A percentile compares a stretch with the other conserved stretches of the same genome.
These are phyloP conservation scores for Otus scops DNA, from an alignment of 2,797 vertebrate genomes.

Conservation along the genomic window DNA sequence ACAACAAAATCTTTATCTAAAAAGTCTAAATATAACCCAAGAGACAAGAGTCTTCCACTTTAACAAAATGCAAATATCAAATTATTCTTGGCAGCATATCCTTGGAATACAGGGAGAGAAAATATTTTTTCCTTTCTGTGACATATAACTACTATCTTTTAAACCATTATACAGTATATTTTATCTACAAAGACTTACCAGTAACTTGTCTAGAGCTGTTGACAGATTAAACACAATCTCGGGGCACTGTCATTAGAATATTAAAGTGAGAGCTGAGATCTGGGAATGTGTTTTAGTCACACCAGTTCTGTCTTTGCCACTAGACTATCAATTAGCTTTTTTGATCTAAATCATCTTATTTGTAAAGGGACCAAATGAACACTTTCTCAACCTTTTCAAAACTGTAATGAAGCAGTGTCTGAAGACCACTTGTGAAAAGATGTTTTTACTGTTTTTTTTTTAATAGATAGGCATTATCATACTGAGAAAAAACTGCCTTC, in stretches of 20 bases:
- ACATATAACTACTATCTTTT: neutral
- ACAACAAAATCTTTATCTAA: neutral
- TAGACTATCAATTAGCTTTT: neutral
- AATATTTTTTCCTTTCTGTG: neutral
- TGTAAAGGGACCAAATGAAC: neutral
- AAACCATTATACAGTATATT: neutral
- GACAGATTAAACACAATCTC: neutral
- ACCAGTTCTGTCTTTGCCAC: neutral
- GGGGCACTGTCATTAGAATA: neutral
- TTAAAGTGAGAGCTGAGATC: neutral
- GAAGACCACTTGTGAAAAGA: neutral
- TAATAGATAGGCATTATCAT: no score
- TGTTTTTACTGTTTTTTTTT: neutral
- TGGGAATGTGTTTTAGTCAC: neutral
- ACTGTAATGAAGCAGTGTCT: neutral
- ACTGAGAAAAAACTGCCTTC: neutral
- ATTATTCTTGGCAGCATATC: neutral
- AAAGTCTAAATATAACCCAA: neutral
- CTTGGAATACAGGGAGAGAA: neutral
- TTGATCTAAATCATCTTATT: neutral
- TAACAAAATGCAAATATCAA: neutral
- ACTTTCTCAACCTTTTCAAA: neutral
- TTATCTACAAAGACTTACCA: neutral
- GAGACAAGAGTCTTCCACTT: neutral
- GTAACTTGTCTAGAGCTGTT: neutral